Evolutionary conservation across 2,888 invertebrate species (phyloP), one percentile per base, ranked within the genome.

Genomic region (Hemistola chrysoprasaria): DNA sequence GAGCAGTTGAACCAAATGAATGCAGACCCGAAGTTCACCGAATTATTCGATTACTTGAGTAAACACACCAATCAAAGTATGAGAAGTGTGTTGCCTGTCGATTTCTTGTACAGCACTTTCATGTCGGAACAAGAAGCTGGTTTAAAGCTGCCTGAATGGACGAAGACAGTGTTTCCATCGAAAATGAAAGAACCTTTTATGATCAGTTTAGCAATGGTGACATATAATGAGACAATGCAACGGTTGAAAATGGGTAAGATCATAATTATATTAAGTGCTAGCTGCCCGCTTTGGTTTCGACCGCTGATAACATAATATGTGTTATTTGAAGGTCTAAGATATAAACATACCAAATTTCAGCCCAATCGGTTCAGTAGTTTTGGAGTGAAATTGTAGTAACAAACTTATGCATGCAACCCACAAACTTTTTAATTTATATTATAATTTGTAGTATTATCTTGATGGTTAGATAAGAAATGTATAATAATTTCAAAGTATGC

Each of bases 121-220:
- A 90, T 92, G 64, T 91, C 94, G 6, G 81, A 91, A 34, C 76
- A 90, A 33, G 91, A 94, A 44, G 85, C 87, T 0, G 93, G 93
- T 6, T 80, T 95, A 22, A 86, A 90, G 28, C 73, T 96, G n/a
- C 96, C 96, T 0, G 87, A 91, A 26, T 95, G 95, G 95, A 92
- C 95, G 0, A 90, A 90, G 50, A 90, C 90, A 43, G 92, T 93
- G 23, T 94, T 93, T 56, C 93, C 95, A 0, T 83, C 90, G 25
- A 90, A 90, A 67, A 93, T 96, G 92, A 83, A 90, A 40, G 73
- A 82, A 8, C 81, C 95, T 1, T 93, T 93, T 6, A 92, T 93
- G 64, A 82, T 92, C 23, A 94, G 94, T 62, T 91, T 95, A 50
- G 91, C 92, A 2, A 65, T 94, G 11, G 91, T 94, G 58, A 93